A percentile compares a stretch with the other conserved stretches of the same genome.
phyloP scores from a whole-genome alignment of 2,113 vertebrate species.

The Larimichthys crocea region DNA sequence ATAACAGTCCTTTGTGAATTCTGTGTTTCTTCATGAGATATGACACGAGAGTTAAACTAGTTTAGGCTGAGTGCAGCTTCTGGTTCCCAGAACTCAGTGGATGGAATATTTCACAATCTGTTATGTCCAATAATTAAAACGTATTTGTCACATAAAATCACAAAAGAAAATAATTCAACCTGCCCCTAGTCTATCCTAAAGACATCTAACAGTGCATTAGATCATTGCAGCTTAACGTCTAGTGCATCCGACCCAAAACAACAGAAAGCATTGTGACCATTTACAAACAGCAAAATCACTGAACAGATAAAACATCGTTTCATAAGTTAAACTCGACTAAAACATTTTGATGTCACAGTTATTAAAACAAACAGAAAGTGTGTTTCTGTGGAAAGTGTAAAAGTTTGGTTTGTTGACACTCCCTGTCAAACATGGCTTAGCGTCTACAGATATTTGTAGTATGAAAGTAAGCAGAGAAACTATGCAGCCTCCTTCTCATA shows the following conservation, averaged over 20 bases:
- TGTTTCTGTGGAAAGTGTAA: conserved; percentile 27
- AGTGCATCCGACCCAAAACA: conserved; percentile 3
- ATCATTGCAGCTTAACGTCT: background rate
- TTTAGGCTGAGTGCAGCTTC: background rate
- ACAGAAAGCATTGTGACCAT: conserved; percentile 17
- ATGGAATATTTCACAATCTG: background rate
- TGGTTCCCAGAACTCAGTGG: background rate
- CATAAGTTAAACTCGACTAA: conserved; percentile 16
- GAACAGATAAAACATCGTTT: background rate
- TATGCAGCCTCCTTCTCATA: background rate
- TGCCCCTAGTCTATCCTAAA: too few relatives aligned
- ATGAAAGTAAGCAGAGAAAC: conserved; percentile 36
- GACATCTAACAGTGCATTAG: too few relatives aligned
- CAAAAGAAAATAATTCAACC: too few relatives aligned
- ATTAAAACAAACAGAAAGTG: conserved; percentile 32
- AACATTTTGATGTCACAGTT: conserved; percentile 10
- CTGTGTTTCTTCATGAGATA: conserved; percentile 7
- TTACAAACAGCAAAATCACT: conserved; percentile 19
- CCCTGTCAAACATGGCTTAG: conserved; percentile 55
- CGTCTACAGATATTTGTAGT: conserved; percentile 41
- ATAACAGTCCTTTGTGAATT: conserved; percentile 62
- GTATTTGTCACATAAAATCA: background rate
- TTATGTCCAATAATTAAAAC: background rate
- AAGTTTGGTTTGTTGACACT: conserved; percentile 42
- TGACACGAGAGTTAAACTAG: conserved; percentile 7